Evolutionary conservation across 92 coral and sea anemone genomes (phyloP), one percentile per base, ranked within the genome.

Genomic region (Zoanthus gigantus): DNA sequence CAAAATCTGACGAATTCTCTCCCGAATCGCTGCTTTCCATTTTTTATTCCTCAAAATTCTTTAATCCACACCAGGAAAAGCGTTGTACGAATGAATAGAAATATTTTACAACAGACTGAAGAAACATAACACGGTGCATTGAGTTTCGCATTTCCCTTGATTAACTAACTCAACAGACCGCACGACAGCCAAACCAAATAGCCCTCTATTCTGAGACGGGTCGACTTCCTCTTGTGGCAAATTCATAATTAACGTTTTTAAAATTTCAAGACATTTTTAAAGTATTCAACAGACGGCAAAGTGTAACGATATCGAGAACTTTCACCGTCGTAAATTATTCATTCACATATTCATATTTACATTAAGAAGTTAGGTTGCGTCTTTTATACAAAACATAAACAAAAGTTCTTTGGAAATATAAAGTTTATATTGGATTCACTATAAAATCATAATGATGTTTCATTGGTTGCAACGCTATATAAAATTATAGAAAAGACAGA

Each of bases 311-410:
- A 42, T 58, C 47, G 46, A 60, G 74, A 8, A 29, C 23, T 46
- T 81, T 66, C 28, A 6, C 63, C 57, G 82, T 50, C 66, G 87
- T 86, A 88, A 71, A 93, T 91, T 94, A 93, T 92, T 68, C 90
- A 93, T 89, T 79, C 93, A 78, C 88, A 50, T 44, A 83, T 66
- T 28, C 72, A 65, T 90, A 94, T 94, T 93, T 94, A 90, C 95
- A 94, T 90, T 88, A 83, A 32, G 46, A 31, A 34, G 5, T 30
- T 30, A 29, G 56, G 85, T 81, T 74, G 83, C 47, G 60, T 79
- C 72, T 30, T 79, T 79, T 58, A 48, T 7, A 11, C 58, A 28
- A 46, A 47, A 63, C 85, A 50, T 65, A 81, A 66, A 81, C 46
- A 80, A 80, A 61, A 81, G 66, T 16, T 47, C 44, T 37, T 16